Evolutionary conservation across 2,797 vertebrate species (phyloP).

Genomic region (Phataginus tricuspis): DNA sequence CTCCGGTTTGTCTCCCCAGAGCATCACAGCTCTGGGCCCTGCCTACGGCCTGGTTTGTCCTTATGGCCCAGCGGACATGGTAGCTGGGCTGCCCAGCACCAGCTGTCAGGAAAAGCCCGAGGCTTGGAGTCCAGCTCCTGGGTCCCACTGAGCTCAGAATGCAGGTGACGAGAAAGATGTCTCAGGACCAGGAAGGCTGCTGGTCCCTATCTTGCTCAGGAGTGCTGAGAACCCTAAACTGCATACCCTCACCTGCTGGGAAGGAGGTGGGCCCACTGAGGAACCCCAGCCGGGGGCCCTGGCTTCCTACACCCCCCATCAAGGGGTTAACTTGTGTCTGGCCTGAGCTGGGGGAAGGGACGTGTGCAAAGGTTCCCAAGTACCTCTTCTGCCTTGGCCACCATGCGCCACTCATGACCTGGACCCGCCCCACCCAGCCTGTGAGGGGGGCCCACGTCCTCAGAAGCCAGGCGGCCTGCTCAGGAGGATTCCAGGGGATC

Average conservation of each 20-base stretch:
- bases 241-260: neutral
- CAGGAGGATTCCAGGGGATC: no score
- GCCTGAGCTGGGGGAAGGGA: neutral
- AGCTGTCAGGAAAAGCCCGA: rapidly evolving
- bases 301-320: neutral
- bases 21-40: rapidly evolving
- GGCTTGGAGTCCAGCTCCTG: rapidly evolving
- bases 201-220: rapidly evolving
- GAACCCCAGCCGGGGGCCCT: rapidly evolving
- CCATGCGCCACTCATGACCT: neutral
- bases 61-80: no score
- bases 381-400: neutral
- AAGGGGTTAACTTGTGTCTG: rapidly evolving
- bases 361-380: neutral
- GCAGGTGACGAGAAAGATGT: rapidly evolving
- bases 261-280: rapidly evolving
- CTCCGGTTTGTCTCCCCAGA: rapidly evolving
- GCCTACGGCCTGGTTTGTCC: no score
- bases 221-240: rapidly evolving
- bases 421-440: neutral
- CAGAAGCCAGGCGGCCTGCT: neutral
- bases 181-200: rapidly evolving
- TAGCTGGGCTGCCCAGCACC: neutral
- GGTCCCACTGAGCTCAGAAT: neutral
- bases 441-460: rapidly evolving